Evolutionary conservation across 2,113 vertebrate species (phyloP), one percentile per base, ranked within the genome.

Genomic region (Podarcis raffonei): DNA sequence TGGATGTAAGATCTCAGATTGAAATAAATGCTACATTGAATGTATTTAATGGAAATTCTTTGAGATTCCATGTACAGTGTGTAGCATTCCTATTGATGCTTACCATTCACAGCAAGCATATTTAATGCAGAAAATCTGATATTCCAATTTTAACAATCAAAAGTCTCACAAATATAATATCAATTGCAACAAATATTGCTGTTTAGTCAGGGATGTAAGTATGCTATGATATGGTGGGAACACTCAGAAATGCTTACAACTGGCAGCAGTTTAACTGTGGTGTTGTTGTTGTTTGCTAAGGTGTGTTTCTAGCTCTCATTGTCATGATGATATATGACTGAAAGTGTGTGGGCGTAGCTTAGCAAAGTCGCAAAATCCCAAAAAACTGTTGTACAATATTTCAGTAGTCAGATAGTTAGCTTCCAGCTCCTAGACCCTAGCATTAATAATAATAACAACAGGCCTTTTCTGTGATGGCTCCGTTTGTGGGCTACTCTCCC

Each of bases 31-130:
- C 35, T 69, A 35, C 8, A 82, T 87, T 86, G 23, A 78, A n/a
- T 84, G n/a, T 68, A 39, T 76, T 93, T 86, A 72, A 35, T 89
- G 16, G 22, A 78, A 85, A 77, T 86, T 89, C 3, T 90, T 20
- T 71, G 66, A 75, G 39, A 69, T 86, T 15, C 37, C 20, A 30
- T 59, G 12, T 13, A 48, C 3, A 8, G 0, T 39, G 76, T 89
- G 2, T 8, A 84, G n/a, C 11, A 42, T 82, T 89, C 11, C 59
- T 82, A 68, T 82, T 35, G 32, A 85, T 68, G 65, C 37, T 82
- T 76, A 83, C 30, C 6, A 48, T 69, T 78, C 37, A 84, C 13
- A 37, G n/a, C 16, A 78, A 30, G 37, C 30, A 78, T 23, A 16
- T 84, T 68, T 84, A 35, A 39, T 77, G 37, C 35, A 77, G 35